Evolutionary conservation across 2,113 vertebrate genomes (phyloP).

Genomic region (Oncorhynchus masou): DNA sequence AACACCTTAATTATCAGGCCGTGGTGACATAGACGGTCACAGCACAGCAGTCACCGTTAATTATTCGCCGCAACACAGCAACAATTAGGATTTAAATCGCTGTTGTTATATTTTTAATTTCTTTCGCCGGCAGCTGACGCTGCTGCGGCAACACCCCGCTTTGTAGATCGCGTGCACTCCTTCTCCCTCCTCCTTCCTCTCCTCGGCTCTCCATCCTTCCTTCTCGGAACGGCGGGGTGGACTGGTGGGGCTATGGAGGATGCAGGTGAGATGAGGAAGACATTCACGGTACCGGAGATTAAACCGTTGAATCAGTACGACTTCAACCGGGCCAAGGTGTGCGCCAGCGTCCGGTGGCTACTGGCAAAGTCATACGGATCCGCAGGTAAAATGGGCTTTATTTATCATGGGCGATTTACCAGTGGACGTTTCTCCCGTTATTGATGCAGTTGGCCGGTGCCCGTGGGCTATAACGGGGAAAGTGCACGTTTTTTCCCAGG

Average conservation of each 20-base stretch:
- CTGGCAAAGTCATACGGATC: constrained; percentile 79
- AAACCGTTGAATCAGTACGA: constrained; percentile 87
- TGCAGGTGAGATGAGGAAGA: constrained; percentile 75
- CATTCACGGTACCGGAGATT: constrained; percentile 84
- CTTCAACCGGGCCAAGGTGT: constrained; percentile 78
- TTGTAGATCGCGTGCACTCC: neutral
- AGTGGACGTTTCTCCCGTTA: neutral
- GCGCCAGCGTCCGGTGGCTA: constrained; percentile 86
- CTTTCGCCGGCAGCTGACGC: accelerated
- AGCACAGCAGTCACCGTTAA: no score
- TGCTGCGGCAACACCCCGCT: no score
- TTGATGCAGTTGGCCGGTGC: neutral
- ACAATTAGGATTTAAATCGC: no score
- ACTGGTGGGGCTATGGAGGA: constrained; percentile 76
- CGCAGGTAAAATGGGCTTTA: constrained; percentile 71
- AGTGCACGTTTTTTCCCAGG: constrained; percentile 40
- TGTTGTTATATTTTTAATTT: no score
- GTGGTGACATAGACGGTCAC: no score
- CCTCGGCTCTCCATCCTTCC: neutral
- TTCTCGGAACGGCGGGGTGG: neutral
- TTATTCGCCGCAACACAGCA: no score
- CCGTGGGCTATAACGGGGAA: no score
- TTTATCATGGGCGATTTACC: neutral
- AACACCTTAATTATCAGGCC: no score
- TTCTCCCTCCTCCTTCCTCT: neutral